A percentile compares a stretch with the other conserved stretches of the same genome.
Evolutionary conservation across 1,140 invertebrate genomes (phyloP).

Genomic region (Dinoponera quadriceps): DNA sequence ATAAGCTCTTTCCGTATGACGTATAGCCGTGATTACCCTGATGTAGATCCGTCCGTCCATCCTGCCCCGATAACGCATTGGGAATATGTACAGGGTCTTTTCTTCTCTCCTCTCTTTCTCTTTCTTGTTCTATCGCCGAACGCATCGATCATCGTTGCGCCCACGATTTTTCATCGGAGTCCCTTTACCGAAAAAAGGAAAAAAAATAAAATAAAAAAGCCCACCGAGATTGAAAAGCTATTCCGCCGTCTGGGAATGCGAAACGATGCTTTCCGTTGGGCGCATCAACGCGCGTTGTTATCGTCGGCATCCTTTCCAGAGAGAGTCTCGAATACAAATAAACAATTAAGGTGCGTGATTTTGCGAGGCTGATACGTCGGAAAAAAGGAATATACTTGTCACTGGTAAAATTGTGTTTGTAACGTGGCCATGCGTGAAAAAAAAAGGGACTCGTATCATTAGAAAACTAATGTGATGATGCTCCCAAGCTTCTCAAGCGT

Average conservation of each 20-base stretch:
- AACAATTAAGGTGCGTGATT: constrained; percentile 8
- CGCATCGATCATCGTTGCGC: constrained; percentile 73
- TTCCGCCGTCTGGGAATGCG: constrained; percentile 66
- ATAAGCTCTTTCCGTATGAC: constrained; percentile 70
- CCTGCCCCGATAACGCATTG: constrained; percentile 69
- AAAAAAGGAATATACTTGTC: background rate
- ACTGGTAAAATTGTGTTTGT: background rate
- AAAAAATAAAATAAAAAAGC: constrained; percentile 18
- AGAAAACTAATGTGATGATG: no score
- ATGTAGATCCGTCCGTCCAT: constrained; percentile 72
- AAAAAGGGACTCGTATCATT: background rate
- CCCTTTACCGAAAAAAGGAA: constrained; percentile 33
- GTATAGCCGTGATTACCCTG: constrained; percentile 72
- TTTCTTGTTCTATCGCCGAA: constrained; percentile 53
- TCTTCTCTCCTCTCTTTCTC: constrained; percentile 49
- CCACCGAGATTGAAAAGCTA: constrained; percentile 71
- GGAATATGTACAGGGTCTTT: constrained; percentile 55
- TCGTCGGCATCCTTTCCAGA: background rate
- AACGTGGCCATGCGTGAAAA: background rate
- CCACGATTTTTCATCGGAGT: constrained; percentile 71
- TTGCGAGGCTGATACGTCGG: background rate
- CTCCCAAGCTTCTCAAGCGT: no score
- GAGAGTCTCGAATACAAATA: background rate
- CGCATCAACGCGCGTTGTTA: constrained; percentile 29
- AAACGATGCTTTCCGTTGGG: constrained; percentile 53